A percentile compares a stretch with the other conserved stretches of the same genome.
phyloP scores from a whole-genome alignment of 1,140 invertebrate genomes.

The Conus ventricosus region DNA sequence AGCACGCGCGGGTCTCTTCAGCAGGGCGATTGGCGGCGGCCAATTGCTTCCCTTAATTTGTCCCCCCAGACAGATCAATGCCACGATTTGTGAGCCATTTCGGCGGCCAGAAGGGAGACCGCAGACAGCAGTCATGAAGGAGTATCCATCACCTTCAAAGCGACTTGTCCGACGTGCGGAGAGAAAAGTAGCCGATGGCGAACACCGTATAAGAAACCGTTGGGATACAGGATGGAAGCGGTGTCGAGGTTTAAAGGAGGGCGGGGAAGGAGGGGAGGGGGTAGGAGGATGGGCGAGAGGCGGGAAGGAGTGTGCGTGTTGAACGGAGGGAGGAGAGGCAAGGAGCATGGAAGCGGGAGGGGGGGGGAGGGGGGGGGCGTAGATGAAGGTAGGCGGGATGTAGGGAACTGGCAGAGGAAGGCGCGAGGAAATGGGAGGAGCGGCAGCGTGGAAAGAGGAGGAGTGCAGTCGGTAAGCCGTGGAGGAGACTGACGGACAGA shows the following conservation, averaged over 20 bases:
- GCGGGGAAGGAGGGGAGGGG: background rate
- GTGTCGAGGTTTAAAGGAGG: too few relatives aligned
- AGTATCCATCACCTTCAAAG: too few relatives aligned
- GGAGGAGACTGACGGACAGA: background rate
- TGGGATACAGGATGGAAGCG: too few relatives aligned
- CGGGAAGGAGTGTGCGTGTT: background rate
- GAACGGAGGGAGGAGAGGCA: background rate
- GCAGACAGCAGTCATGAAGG: too few relatives aligned
- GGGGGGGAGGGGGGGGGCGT: background rate
- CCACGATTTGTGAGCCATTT: background rate
- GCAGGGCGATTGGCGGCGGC: background rate
- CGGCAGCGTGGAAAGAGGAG: background rate
- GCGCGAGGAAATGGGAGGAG: background rate
- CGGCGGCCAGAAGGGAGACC: too few relatives aligned
- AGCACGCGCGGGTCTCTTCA: too few relatives aligned
- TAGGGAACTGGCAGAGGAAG: background rate
- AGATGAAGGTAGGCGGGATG: background rate
- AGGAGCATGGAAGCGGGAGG: background rate
- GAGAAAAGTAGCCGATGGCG: background rate
- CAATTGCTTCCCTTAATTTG: background rate
- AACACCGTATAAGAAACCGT: too few relatives aligned
- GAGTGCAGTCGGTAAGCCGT: background rate
- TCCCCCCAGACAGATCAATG: background rate
- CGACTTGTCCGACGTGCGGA: background rate
- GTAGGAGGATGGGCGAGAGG: background rate